Base-by-base conservation (phyloP, 2,113 vertebrate species). In the Apistogramma diplotaenia region DNA sequence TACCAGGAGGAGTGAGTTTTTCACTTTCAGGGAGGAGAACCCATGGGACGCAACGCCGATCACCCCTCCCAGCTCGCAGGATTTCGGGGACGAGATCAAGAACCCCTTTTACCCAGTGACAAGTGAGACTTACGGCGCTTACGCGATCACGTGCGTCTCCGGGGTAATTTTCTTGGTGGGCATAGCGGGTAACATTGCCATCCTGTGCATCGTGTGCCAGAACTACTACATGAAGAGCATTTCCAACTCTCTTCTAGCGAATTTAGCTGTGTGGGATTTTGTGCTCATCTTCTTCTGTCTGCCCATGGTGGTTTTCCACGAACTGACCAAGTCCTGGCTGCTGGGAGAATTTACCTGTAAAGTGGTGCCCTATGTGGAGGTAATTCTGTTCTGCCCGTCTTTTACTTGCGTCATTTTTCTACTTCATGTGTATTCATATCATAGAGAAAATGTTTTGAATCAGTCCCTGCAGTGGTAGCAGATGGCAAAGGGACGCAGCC, bases 191-290 rank as follows among this genome's bases (percentile, higher is more conserved):
- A 99, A 99, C 93, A 96, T 99, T 78, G 97, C 98, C 27, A 97
- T 99, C 87, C 97, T 99, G 95, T 99, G 98, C 93, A 97, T 99
- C 58, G 98, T 99, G 83, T 99, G 97, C 86, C 98, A 99, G 87
- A 99, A 99, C 94, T 99, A 99, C 94, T 99, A 99, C 91, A 99
- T 99, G 98, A 96, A 98, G 92, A 99, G 97, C 93, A 99, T 99
- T 93, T 99, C 98, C 85, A 99, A 99, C 89, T 99, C 98, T 2
- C 95, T 99, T 58, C 88, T 99, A 91, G 98, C 98, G 78, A 99
- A 99, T 81, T 84, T 99, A 90, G 98, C 98, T 4, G 96, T 99
- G 55, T 99, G 98, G 98, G 98, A 99, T 94, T 98, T 99, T 80
- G 95, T 96, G 35, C 96, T 99, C 83, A 95, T 99, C 93, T 95